These are phyloP conservation scores for Mellilla xanthometata DNA, from an alignment of 2,888 invertebrate species.

Conservation along the genomic window DNA sequence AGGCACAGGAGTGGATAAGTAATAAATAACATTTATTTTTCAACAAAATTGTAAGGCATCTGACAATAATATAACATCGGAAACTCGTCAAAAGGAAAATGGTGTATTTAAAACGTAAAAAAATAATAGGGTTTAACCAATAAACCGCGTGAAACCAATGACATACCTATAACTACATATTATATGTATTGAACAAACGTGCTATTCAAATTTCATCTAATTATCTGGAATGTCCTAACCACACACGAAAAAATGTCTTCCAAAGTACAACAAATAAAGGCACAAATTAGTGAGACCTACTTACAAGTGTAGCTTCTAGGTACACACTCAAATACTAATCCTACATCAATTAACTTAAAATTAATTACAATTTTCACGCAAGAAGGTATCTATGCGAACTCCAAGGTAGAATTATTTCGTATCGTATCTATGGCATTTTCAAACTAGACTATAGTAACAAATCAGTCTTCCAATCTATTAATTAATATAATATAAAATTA, in stretches of 20 bases:
- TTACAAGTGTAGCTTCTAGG: conserved; percentile 56
- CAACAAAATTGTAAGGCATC: conserved; percentile 45
- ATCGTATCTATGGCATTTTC: conserved; percentile 79
- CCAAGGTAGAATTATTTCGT: conserved; percentile 51
- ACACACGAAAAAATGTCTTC: conserved; percentile 43
- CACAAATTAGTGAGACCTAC: conserved; percentile 71
- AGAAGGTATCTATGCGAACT: conserved; percentile 49
- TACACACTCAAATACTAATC: conserved; percentile 56
- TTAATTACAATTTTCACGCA: conserved; percentile 49
- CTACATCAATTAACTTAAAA: conserved; percentile 44
- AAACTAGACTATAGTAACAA: conserved; percentile 82
- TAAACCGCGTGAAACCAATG: no score
- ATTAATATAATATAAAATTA: conserved; percentile 69
- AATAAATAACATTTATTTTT: conserved; percentile 62
- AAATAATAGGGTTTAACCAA: no score
- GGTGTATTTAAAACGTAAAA: no score
- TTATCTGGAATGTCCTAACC: conserved; percentile 70
- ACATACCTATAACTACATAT: no score
- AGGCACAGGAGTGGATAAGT: conserved; percentile 74
- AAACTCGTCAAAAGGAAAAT: background rate
- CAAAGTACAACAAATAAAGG: conserved; percentile 75
- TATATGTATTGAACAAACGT: conserved; percentile 44
- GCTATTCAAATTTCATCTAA: conserved; percentile 45
- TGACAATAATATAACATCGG: conserved; percentile 7
- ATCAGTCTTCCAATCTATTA: conserved; percentile 81